Conservation (phyloP, 1,140 invertebrate genomes). For the Streblospio benedicti region DNA sequence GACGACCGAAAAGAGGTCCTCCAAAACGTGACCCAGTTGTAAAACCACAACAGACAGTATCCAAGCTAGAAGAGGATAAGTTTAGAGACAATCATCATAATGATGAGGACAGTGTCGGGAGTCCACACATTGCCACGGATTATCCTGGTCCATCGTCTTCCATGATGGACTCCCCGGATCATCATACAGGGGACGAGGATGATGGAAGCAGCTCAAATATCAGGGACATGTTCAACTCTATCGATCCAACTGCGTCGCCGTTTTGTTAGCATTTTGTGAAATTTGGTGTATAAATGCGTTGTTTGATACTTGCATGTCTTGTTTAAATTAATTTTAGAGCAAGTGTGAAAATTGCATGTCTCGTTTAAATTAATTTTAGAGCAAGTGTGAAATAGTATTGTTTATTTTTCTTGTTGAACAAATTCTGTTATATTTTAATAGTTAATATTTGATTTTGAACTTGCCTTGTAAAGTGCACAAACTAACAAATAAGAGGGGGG, state of each 20-base stretch:
- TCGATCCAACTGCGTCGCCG: slow-evolving; percentile 45
- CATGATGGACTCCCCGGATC: not conserved
- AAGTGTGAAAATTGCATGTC: no score
- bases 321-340: no score
- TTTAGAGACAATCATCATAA: not conserved
- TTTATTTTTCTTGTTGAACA: no score
- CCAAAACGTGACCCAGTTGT: not conserved
- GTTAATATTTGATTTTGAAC: no score
- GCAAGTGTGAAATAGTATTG: no score
- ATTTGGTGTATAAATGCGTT: no score
- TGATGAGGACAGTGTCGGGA: not conserved
- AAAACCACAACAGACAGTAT: not conserved
- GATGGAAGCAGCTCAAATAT: not conserved
- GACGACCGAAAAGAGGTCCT: not conserved
- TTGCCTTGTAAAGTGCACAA: no score
- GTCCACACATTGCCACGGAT: not conserved
- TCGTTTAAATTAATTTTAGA: no score
- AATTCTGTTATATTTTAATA: no score
- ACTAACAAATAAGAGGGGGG: no score
- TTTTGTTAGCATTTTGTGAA: slow-evolving; percentile 37
- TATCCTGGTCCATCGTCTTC: not conserved
- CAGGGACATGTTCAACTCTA: slow-evolving; percentile 42
- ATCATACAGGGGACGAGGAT: not conserved
- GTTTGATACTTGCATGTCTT: no score
- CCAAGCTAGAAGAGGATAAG: not conserved